These are phyloP conservation scores for Ophion obscuratus DNA, from an alignment of 2,888 invertebrate genomes.

Conservation along the genomic window DNA sequence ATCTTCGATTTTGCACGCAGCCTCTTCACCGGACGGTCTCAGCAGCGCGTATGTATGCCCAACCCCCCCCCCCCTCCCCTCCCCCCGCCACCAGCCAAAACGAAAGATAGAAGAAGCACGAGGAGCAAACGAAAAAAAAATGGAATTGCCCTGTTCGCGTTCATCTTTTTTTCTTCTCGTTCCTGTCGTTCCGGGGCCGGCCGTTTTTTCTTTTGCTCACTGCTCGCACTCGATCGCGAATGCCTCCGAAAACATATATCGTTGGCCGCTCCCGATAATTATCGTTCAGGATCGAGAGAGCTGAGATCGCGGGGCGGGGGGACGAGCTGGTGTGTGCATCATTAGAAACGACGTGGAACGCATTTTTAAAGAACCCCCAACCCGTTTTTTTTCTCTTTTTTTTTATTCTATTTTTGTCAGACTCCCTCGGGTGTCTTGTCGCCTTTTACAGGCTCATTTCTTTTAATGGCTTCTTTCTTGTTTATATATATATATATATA, in stretches of 20 bases:
- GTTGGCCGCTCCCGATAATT: constrained; percentile 59
- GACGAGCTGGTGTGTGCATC: constrained; percentile 33
- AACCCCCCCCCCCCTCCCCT: too few species aligned
- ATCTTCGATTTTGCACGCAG: constrained; percentile 20
- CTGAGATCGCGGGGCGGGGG: neutral
- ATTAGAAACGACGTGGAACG: constrained; percentile 62
- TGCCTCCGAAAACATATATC: constrained; percentile 62
- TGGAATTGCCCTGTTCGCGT: constrained; percentile 8
- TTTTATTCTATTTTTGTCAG: constrained; percentile 12
- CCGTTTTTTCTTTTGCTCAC: constrained; percentile 18
- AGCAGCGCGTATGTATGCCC: constrained; percentile 48
- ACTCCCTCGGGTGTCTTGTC: constrained; percentile 13
- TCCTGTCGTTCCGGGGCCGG: neutral
- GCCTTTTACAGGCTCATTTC: constrained; percentile 1
- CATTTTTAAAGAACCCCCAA: constrained; percentile 48
- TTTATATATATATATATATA: neutral
- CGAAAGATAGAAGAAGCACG: neutral
- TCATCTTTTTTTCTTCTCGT: neutral
- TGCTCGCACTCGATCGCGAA: constrained; percentile 41
- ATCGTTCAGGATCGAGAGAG: constrained; percentile 55
- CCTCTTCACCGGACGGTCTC: constrained; percentile 42
- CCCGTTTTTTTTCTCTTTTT: constrained; percentile 30
- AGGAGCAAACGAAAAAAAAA: neutral
- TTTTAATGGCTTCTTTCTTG: neutral
- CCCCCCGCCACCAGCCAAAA: neutral